Evolutionary conservation across 2,888 invertebrate species (phyloP).

Genomic region (Theodoxus fluviatilis): DNA sequence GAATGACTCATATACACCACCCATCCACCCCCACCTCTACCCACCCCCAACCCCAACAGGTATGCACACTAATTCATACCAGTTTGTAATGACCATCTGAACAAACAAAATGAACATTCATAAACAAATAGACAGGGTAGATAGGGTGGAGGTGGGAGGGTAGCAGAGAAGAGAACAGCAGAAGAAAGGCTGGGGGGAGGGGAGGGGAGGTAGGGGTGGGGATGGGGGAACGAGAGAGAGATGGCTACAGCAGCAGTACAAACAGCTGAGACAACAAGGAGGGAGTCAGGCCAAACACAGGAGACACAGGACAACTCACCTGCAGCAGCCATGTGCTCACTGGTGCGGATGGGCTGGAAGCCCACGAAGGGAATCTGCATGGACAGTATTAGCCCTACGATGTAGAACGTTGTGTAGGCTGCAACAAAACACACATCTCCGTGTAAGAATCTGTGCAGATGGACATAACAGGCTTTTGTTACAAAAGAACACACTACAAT

Average conservation of each 20-base stretch:
- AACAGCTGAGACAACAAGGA: neutral
- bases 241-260: neutral
- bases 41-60: too few relatives aligned
- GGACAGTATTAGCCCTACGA: constrained; percentile 90
- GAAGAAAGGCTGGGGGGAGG: neutral
- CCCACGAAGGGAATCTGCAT: constrained; percentile 88
- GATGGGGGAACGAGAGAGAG: neutral
- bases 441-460: neutral
- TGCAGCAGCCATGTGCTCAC: constrained; percentile 99
- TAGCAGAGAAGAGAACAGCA: too few relatives aligned
- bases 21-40: too few relatives aligned
- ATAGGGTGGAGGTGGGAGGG: too few relatives aligned
- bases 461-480: neutral
- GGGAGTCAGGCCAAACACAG: neutral
- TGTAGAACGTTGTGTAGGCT: constrained; percentile 96
- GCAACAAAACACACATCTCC: constrained; percentile 53
- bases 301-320: constrained; percentile 69
- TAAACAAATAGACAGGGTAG: too few relatives aligned
- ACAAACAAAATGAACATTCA: too few relatives aligned
- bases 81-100: too few relatives aligned
- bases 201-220: neutral
- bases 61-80: too few relatives aligned
- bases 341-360: constrained; percentile 97
- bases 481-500: neutral
- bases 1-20: too few relatives aligned